Evolutionary conservation across 2,113 vertebrate species (phyloP).

Genomic region (Crypturellus undulatus): DNA sequence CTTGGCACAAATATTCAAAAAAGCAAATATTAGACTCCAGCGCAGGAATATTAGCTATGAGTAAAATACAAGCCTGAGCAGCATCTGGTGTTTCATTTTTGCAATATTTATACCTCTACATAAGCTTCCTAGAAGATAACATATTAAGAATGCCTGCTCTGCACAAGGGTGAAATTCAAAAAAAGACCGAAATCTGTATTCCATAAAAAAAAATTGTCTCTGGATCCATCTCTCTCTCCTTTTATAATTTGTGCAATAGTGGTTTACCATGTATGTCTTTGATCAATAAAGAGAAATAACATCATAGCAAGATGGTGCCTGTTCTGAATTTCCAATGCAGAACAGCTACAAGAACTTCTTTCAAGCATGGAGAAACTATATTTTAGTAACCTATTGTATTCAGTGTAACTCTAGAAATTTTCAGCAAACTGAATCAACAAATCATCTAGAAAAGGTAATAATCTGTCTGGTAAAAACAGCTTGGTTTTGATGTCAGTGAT

Average conservation of each 20-base stretch:
- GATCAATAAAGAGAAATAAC: background rate
- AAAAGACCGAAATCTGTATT: background rate
- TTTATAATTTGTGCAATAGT: background rate
- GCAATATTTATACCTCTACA: background rate
- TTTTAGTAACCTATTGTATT: background rate
- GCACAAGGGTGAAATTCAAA: background rate
- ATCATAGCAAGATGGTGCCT: accelerated
- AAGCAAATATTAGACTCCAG: background rate
- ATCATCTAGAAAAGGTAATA: background rate
- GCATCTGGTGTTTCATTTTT: background rate
- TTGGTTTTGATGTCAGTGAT: background rate
- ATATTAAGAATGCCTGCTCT: background rate
- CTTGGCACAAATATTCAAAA: background rate
- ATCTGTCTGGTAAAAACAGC: background rate
- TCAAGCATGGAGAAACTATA: background rate
- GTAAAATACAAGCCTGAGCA: conserved; percentile 40
- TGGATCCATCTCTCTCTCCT: background rate
- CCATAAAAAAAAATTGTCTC: background rate
- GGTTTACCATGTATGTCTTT: background rate
- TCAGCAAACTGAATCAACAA: background rate
- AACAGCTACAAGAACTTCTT: background rate
- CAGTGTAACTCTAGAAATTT: background rate
- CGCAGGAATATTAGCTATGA: background rate
- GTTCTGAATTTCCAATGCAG: background rate
- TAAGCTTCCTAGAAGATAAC: background rate